Evolutionary conservation across 2,113 vertebrate species (phyloP).

Genomic region (Callipepla californica): DNA sequence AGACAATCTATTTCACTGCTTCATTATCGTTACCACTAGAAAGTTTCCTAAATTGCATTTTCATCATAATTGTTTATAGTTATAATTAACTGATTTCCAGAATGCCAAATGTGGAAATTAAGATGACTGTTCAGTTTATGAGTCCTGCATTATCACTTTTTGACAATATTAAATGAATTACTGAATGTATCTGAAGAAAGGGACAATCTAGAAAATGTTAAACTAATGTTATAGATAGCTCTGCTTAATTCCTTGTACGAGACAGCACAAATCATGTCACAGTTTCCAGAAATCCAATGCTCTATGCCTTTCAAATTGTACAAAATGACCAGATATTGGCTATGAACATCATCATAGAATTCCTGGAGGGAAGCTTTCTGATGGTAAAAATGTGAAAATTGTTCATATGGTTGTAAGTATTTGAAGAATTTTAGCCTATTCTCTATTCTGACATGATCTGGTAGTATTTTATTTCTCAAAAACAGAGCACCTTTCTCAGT

Average conservation of each 20-base stretch:
- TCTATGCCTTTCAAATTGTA: neutral
- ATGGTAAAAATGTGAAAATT: neutral
- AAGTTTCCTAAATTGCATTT: constrained; percentile 40
- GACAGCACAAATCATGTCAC: neutral
- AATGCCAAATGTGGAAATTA: constrained; percentile 26
- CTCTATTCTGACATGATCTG: neutral
- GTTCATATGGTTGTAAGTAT: neutral
- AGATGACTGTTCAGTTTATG: neutral
- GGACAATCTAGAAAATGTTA: neutral
- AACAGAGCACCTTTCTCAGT: neutral
- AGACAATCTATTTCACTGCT: constrained; percentile 50
- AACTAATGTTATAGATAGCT: neutral
- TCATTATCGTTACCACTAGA: constrained; percentile 45
- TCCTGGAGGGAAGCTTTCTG: neutral
- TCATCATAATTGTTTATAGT: constrained; percentile 31
- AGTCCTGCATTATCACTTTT: neutral
- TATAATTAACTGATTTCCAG: neutral
- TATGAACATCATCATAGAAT: neutral
- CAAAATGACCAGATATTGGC: neutral
- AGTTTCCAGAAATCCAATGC: neutral
- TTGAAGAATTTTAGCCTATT: neutral
- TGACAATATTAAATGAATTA: neutral
- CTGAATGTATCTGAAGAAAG: neutral
- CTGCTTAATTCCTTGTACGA: neutral
- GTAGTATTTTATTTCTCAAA: neutral